These are phyloP conservation scores for Cephus pygmeus DNA, from an alignment of 2,888 invertebrate species.

Conservation along the genomic window DNA sequence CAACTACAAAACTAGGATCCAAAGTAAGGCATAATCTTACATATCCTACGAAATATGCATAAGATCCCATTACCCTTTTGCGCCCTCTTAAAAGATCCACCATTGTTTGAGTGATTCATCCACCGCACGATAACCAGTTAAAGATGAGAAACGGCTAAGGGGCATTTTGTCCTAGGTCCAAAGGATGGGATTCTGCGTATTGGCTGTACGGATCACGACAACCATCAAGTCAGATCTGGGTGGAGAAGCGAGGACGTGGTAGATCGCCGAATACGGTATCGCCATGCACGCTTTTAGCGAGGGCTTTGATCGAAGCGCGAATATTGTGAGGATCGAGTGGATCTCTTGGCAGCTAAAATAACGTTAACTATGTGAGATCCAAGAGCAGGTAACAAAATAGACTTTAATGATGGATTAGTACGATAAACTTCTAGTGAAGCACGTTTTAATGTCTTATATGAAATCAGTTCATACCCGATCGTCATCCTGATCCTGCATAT, in stretches of 20 bases:
- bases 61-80: conserved; percentile 4
- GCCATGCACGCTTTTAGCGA: conserved; percentile 90
- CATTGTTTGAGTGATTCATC: conserved; percentile 15
- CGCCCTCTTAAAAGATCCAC: conserved; percentile 3
- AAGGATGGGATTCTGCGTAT: conserved; percentile 9
- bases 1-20: conserved; percentile 29
- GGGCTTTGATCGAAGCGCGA: conserved; percentile 91
- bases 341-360: conserved; percentile 49
- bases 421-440: too few species aligned
- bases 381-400: too few species aligned
- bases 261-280: conserved; percentile 89
- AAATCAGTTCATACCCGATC: conserved; percentile 66
- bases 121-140: conserved; percentile 18
- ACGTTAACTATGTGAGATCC: background rate
- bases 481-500: conserved; percentile 65
- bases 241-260: conserved; percentile 86
- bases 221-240: conserved; percentile 76
- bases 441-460: too few species aligned
- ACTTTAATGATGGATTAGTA: too few species aligned
- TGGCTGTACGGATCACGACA: conserved; percentile 11
- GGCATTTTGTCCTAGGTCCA: conserved; percentile 10
- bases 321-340: conserved; percentile 76
- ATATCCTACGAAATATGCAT: conserved; percentile 20
- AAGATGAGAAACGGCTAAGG: conserved; percentile 22
- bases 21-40: conserved; percentile 24